phyloP scores from a whole-genome alignment of 2,797 vertebrate genomes.

The Enteromius thamalakanensis region DNA sequence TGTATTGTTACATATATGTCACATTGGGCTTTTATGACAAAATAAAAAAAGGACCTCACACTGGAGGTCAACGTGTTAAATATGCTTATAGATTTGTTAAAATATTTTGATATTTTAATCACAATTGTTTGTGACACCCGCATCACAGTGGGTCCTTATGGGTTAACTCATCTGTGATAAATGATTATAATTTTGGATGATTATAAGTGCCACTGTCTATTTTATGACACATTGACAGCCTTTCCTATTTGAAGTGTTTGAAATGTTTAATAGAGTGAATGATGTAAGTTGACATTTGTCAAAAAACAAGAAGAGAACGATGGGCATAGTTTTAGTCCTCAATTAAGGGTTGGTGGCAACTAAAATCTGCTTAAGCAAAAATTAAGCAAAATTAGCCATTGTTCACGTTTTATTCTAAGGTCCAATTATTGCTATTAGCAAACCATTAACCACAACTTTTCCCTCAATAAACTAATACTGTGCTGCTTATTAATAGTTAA shows the following conservation, averaged over 20 bases:
- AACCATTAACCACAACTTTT: neutral
- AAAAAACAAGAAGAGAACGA: neutral
- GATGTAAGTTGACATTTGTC: slow-evolving; percentile 3
- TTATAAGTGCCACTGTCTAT: neutral
- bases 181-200: neutral
- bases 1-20: too few relatives aligned
- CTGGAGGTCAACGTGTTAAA: too few relatives aligned
- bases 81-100: too few relatives aligned
- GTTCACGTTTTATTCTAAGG: neutral
- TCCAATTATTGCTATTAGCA: neutral
- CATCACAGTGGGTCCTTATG: too few relatives aligned
- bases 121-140: too few relatives aligned
- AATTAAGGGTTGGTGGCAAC: neutral
- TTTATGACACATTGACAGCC: neutral
- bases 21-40: too few relatives aligned
- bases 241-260: neutral
- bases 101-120: too few relatives aligned
- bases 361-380: neutral
- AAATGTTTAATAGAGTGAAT: slow-evolving; percentile 6
- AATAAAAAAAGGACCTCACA: too few relatives aligned
- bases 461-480: neutral
- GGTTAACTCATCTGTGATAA: neutral
- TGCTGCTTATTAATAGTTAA: neutral
- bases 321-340: neutral
- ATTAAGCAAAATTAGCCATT: neutral